These are phyloP conservation scores for Dryobotodes eremita DNA, from an alignment of 2,888 invertebrate species.

Conservation along the genomic window DNA sequence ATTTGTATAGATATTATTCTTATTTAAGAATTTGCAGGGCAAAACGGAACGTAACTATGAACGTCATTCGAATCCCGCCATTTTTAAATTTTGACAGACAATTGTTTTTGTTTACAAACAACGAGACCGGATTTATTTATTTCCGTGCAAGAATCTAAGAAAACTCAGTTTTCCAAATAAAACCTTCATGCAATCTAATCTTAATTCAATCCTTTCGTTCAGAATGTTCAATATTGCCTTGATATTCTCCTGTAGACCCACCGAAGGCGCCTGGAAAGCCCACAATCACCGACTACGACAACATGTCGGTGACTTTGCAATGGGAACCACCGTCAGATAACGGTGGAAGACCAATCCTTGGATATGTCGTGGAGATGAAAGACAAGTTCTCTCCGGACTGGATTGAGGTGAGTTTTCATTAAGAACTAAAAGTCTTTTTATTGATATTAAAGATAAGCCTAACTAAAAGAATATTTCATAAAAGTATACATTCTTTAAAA, in stretches of 20 bases:
- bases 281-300: slow-evolving; percentile 97
- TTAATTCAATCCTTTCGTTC: background rate
- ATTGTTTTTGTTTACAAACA: slow-evolving; percentile 69
- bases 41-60: slow-evolving; percentile 33
- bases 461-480: too few relatives aligned
- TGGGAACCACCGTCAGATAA: slow-evolving; percentile 98
- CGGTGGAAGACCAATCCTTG: slow-evolving; percentile 97
- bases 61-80: slow-evolving; percentile 39
- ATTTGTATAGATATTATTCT: too few relatives aligned
- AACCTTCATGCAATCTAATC: background rate
- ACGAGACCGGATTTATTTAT: background rate
- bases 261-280: slow-evolving; percentile 98
- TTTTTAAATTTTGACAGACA: slow-evolving; percentile 51
- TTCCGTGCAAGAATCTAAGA: background rate
- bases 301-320: slow-evolving; percentile 96
- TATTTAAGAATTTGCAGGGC: background rate
- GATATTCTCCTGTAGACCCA: slow-evolving; percentile 91
- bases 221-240: slow-evolving; percentile 20
- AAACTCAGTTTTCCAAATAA: background rate
- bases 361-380: slow-evolving; percentile 97
- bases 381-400: slow-evolving; percentile 97
- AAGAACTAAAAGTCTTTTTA: background rate
- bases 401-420: slow-evolving; percentile 91
- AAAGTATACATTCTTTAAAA: background rate
- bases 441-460: background rate